Percentiles rank a stretch among this genome's conserved stretches.
phyloP scores from a whole-genome alignment of 1,140 invertebrate species.

The Hyphantria cunea region DNA sequence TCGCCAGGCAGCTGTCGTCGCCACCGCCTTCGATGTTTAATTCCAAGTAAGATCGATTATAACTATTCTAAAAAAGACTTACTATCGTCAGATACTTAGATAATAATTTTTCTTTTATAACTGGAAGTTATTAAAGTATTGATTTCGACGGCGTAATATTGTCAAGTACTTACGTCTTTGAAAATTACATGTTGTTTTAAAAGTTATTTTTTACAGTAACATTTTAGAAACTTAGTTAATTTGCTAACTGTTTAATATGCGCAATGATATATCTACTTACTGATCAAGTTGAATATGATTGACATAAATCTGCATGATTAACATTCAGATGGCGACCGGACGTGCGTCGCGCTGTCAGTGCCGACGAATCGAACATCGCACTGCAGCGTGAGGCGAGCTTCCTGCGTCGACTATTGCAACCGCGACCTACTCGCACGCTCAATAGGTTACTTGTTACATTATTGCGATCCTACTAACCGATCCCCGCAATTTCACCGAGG shows the following conservation, averaged over 20 bases:
- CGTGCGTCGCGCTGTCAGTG: slow-evolving; percentile 63
- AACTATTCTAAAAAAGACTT: too few relatives aligned
- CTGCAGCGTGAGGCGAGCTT: slow-evolving; percentile 49
- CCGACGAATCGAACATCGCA: slow-evolving; percentile 50
- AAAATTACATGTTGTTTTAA: too few relatives aligned
- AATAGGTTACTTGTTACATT: slow-evolving; percentile 31
- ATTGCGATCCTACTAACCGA: too few relatives aligned
- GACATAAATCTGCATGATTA: slow-evolving; percentile 1
- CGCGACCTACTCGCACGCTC: slow-evolving; percentile 46
- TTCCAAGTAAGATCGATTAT: slow-evolving; percentile 46
- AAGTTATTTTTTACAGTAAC: too few relatives aligned
- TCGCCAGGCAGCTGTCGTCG: slow-evolving; percentile 63
- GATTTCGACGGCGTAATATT: too few relatives aligned
- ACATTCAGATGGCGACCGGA: slow-evolving; percentile 55
- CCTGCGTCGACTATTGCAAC: slow-evolving; percentile 44
- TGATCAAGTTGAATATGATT: background rate
- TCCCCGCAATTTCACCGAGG: too few relatives aligned
- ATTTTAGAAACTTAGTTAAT: too few relatives aligned
- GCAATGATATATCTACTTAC: background rate
- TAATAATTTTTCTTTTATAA: too few relatives aligned
- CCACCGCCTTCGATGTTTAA: slow-evolving; percentile 76
- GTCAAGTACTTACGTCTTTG: too few relatives aligned
- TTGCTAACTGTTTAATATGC: background rate
- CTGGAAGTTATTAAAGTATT: too few relatives aligned
- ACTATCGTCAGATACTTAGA: too few relatives aligned